Percentiles rank a stretch among this genome's conserved stretches.
Evolutionary conservation across 1,140 invertebrate species (phyloP).

Genomic region (Camponotus vicinus): DNA sequence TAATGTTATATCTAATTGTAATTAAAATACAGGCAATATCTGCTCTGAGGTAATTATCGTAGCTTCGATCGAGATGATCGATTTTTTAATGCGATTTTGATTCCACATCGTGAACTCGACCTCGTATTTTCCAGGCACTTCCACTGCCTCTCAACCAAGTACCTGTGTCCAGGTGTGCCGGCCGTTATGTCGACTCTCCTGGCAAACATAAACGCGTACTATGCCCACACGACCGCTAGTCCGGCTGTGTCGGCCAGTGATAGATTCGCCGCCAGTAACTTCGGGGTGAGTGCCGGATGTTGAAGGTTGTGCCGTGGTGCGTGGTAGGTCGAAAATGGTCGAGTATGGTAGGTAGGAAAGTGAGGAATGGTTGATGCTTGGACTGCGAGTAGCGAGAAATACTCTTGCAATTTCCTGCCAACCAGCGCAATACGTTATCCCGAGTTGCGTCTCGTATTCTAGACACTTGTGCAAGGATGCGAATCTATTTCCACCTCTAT

Average conservation of each 20-base stretch:
- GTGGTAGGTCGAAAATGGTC: background rate
- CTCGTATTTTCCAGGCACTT: constrained; percentile 93
- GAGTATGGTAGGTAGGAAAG: background rate
- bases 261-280: constrained; percentile 99
- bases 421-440: constrained; percentile 77
- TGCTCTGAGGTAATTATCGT: background rate
- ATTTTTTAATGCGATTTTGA: background rate
- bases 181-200: constrained; percentile 99
- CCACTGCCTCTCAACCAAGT: constrained; percentile 99
- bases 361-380: constrained; percentile 12
- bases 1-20: background rate
- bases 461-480: background rate
- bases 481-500: background rate
- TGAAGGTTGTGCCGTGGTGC: background rate
- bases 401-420: constrained; percentile 77
- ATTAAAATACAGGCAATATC: background rate
- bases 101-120: background rate
- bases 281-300: constrained; percentile 92
- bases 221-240: constrained; percentile 99
- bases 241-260: constrained; percentile 99
- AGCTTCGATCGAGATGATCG: background rate
- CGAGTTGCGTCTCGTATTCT: constrained; percentile 41
- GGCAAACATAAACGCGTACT: constrained; percentile 99
- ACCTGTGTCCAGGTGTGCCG: constrained; percentile 98
- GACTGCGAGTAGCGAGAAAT: constrained; percentile 71